Base-by-base conservation (phyloP, 2,113 vertebrate genomes). In the Ardeotis arabs region DNA sequence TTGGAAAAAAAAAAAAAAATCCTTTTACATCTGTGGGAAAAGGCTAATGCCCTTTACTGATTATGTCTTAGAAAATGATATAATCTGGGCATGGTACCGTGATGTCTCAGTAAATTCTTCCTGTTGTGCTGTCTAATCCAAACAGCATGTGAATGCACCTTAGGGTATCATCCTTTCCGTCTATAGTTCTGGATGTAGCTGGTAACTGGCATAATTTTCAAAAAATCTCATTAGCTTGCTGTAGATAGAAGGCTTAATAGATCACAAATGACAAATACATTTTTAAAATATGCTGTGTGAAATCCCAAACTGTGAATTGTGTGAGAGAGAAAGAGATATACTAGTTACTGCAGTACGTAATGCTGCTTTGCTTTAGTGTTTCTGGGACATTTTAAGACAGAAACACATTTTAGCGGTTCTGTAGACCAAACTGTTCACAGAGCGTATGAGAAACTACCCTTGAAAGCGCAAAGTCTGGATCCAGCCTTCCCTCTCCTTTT, bases 221-320 rank as follows among this genome's bases (percentile, higher is more conserved):
- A 47, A 74, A 84, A 81, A 59, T 95, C 64, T 93, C 64, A 81
- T 95, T 93, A 90, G 22, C 39, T 86, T 92, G 47, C 52, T 68
- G 37, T 73, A 79, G 76, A 82, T 78, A 89, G 73, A 73, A 79
- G 22, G 45, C 27, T 84, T 93, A 75, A 72, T 81, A 86, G 92
- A 89, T 78, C 86, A 78, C 56, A 94, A 56, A 52, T 62, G 90
- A 89, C 83, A 95, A 91, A 92, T 72, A 81, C 3, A 45, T 87
- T 89, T 94, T 87, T 60, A 21, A 76, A 87, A 58, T 82, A 66
- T 39, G 47, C 39, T 81, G 17, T 50, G 35, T 93, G 79, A 92
- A 95, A 78, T 81, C 60, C 56, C 50, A 86, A 16, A n/a, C 50
- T 41, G 59, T 83, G 58, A 73, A 39, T 53, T 73, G 10, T 53